Conservation (phyloP, 92 coral and sea anemone genomes). For the Umimayanthus chanpuru region DNA sequence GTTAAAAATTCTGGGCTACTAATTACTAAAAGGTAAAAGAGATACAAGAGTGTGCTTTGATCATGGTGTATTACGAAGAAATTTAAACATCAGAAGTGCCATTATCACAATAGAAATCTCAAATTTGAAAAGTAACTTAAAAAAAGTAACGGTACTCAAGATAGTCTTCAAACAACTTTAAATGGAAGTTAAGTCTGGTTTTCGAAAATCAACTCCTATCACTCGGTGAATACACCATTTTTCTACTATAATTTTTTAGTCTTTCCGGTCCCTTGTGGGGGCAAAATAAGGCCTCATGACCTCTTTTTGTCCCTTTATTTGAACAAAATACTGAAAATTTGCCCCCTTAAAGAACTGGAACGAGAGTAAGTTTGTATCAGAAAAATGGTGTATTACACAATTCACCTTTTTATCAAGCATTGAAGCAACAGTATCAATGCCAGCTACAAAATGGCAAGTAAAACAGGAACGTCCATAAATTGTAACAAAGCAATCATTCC, state of each 20-base stretch:
- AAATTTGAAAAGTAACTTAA: background rate
- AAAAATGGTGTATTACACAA: no score
- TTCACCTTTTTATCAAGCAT: no score
- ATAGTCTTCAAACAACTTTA: background rate
- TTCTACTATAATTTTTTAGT: background rate
- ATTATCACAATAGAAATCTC: background rate
- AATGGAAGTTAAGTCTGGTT: background rate
- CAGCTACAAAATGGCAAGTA: no score
- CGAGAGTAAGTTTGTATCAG: no score
- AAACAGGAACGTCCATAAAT: no score
- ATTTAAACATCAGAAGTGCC: background rate
- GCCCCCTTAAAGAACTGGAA: no score
- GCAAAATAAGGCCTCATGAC: background rate
- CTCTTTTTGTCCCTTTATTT: background rate
- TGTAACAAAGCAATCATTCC: no score
- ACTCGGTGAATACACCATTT: background rate
- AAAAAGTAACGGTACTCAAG: background rate
- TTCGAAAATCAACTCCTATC: background rate
- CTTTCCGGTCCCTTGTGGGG: background rate
- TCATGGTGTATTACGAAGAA: background rate
- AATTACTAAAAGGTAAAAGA: background rate
- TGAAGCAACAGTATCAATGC: no score
- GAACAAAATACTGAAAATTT: no score
- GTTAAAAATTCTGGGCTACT: background rate
- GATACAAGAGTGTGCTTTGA: background rate